Base-by-base conservation (phyloP, 2,797 vertebrate species). In the Sandelia bainsii region DNA sequence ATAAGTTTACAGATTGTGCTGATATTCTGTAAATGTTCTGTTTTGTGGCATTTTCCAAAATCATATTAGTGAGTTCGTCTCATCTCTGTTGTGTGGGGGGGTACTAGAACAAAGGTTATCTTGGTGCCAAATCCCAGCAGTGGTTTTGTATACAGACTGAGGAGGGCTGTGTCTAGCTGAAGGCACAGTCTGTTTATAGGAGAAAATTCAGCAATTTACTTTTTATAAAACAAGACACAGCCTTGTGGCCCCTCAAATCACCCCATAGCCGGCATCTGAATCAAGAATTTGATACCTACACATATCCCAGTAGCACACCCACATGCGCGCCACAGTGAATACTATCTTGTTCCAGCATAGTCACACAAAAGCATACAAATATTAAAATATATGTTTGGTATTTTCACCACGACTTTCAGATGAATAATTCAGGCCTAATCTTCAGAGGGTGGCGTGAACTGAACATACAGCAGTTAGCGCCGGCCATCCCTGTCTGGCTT, bases 361-460 rank as follows among this genome's bases (percentile, higher is more conserved):
- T 59, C 72, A 10, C 63, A 83, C 76, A 72, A 80, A 83, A 71
- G 71, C 54, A 6, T 57, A 72, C 80, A 84, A 79, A 84, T 76
- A 90, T 89, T 90, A 74, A 85, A 86, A 90, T 79, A 54, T 54
- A 71, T 59, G 63, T 86, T 92, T 89, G 88, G 77, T 80, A 87
- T 92, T 92, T 92, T 80, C 72, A 56, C 76, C 90, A 86, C 63
- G 85, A 82, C 75, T 75, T 67, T 67, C 61, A 19, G 63, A 89
- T 93, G 83, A 93, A 93, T 93, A 87, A 92, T 93, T 91, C 87
- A 91, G 83, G 62, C 17, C 52, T 73, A 71, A 75, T 80, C 82
- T 87, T 84, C 82, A 63, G 72, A 80, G 85, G 78, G 52, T 81
- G 73, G 71, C 77, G 51, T 79, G 85, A 84, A 83, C 56, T 79